Conservation (phyloP, 2,113 vertebrate species). For the Otis tarda region DNA sequence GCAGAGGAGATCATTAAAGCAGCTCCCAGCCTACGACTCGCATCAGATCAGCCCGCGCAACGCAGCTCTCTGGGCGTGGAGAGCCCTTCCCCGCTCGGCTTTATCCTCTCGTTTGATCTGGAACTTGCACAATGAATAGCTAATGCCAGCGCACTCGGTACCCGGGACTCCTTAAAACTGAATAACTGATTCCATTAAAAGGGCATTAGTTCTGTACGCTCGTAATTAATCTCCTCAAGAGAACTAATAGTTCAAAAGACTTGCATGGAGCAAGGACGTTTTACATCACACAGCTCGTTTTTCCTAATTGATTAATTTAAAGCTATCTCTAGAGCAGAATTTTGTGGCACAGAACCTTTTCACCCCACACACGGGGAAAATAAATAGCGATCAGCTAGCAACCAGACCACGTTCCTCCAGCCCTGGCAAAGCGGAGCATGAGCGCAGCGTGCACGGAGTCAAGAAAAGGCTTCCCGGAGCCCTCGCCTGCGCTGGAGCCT, state of each 20-base stretch:
- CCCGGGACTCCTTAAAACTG: slow-evolving; percentile 60
- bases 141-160: slow-evolving; percentile 26
- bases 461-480: background rate
- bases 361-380: background rate
- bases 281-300: slow-evolving; percentile 71
- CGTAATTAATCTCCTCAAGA: slow-evolving; percentile 76
- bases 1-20: slow-evolving; percentile 38
- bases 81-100: slow-evolving; percentile 5
- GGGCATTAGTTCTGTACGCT: slow-evolving; percentile 68
- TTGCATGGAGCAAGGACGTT: slow-evolving; percentile 58
- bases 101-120: slow-evolving; percentile 61
- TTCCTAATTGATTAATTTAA: slow-evolving; percentile 77
- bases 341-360: background rate
- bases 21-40: background rate
- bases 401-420: fast-evolving
- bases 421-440: background rate
- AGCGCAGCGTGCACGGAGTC: background rate
- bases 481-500: background rate
- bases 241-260: slow-evolving; percentile 74
- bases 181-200: slow-evolving; percentile 77
- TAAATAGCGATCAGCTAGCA: background rate
- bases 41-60: background rate
- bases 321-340: background rate
- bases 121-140: slow-evolving; percentile 55
- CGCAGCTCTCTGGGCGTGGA: background rate